Evolutionary conservation across 2,113 vertebrate species (phyloP), one percentile per base, ranked within the genome.

Genomic region (Bolborhynchus lineola): DNA sequence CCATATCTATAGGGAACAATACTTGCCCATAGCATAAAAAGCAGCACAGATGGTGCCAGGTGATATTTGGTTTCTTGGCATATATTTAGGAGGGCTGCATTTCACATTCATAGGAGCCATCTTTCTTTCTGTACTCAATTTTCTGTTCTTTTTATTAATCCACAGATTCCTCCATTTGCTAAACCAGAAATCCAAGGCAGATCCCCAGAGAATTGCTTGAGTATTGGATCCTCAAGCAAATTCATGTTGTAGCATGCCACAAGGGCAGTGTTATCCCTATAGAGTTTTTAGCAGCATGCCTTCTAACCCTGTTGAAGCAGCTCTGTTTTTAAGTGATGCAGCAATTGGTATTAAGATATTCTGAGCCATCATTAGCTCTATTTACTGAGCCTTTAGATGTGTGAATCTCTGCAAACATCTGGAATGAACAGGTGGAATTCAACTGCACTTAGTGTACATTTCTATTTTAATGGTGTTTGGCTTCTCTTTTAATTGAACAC

Each of bases 401-500:
- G 31, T 46, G 93, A 93, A 93, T 86, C 86, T 85, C 88, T 96
- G 93, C 95, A 94, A 97, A 97, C 96, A 97, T 96, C 96, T 97
- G 96, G 96, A 95, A 89, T 6, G 96, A 96, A 93, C 96, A 97
- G 96, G 96, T 97, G 96, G 96, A 92, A 92, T 92, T 85, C 83
- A 92, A 53, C 92, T 3, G 15, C 74, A 89, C 70, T 91, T 80
- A 67, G 67, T 26, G 41, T 42, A 52, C 44, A 5, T 92, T 93
- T 79, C 83, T 87, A 46, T 93, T 96, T 91, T 94, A 89, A 93
- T 94, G 91, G 92, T 80, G 86, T 91, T 96, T 93, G 88, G 37
- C 63, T 96, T 97, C 77, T 53, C 57, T 93, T 94, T 79, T 96
- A 93, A 95, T 55, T 94, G 93, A 96, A 74, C 44, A 63, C 57